phyloP scores from a whole-genome alignment of 2,797 vertebrate species.

The Galago senegalensis region DNA sequence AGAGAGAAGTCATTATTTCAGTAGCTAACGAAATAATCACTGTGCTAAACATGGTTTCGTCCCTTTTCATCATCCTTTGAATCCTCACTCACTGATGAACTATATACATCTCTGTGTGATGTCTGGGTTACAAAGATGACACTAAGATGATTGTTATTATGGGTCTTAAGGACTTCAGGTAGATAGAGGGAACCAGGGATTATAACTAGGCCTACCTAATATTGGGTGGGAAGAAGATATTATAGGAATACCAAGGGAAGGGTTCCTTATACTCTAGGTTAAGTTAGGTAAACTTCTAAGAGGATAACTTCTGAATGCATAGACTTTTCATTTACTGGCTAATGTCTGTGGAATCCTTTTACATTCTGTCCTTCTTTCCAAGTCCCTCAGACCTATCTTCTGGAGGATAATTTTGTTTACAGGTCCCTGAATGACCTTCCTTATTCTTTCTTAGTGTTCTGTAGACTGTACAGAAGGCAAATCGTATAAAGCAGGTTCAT shows the following conservation, averaged over 20 bases:
- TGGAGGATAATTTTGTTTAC: neutral
- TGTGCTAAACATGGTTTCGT: neutral
- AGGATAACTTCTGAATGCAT: neutral
- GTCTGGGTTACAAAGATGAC: neutral
- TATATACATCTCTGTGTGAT: neutral
- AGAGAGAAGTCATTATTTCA: conserved; percentile 58
- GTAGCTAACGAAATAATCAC: neutral
- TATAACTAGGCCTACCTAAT: neutral
- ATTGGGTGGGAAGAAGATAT: neutral
- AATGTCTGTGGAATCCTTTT: neutral
- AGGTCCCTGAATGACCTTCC: neutral
- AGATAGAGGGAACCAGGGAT: neutral
- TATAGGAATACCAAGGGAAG: neutral
- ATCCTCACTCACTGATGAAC: neutral
- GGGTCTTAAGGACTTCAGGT: neutral
- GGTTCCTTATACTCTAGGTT: neutral
- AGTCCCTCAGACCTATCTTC: neutral
- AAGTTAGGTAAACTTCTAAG: neutral
- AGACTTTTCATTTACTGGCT: neutral
- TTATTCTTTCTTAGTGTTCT: conserved; percentile 16
- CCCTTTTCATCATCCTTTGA: neutral
- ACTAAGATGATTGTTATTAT: neutral
- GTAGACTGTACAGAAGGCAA: neutral
- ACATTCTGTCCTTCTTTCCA: neutral
- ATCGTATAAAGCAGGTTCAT: conserved; percentile 5